Base-by-base conservation (phyloP, 2,797 vertebrate genomes). In the Pseudomugil gertrudae region DNA sequence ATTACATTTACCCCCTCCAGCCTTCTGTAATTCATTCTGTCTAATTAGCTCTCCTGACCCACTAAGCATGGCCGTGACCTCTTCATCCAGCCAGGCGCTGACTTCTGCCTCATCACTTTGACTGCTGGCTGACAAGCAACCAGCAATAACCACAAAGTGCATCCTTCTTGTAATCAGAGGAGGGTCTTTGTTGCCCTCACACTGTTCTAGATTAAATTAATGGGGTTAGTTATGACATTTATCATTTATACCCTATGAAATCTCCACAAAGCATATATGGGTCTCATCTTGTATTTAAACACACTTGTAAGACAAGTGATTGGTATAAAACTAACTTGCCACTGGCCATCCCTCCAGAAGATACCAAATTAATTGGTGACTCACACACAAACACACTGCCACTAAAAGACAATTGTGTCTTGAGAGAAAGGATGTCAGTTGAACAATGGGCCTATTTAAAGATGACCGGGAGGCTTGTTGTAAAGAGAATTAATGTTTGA, bases 41-140 rank as follows among this genome's bases (percentile, higher is more conserved):
- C 74, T 90, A 89, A 91, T 91, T 91, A 87, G 85, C 85, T 79
- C 79, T 83, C 65, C 79, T 88, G 88, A 89, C 81, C 87, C 79
- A 64, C 68, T 72, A 64, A 90, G 84, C 72, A 57, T 55, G 54
- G 55, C 56, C 1, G 21, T 81, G 83, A 90, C 84, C 88, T 82
- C 86, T 85, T 79, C 84, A 85, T 83, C 74, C 67, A 33, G 53
- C 35, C 15, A 83, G 80, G 63, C n/a, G 15, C 76, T 59, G 79
- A 84, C 78, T 79, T 67, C 63, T 74, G 83, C 83, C 83, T 87
- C 81, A 70, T 84, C 74, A 54, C 57, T 80, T 63, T 84, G 78
- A 80, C 79, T 71, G 62, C 64, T 45, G 60, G 68, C 84, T 81
- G 80, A 70, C 74, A 60, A 21, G 23, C 1, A 27, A 45, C 69